Base-by-base conservation (phyloP, 53 echinoderm and acorn worm species). In the Antedon mediterranea region DNA sequence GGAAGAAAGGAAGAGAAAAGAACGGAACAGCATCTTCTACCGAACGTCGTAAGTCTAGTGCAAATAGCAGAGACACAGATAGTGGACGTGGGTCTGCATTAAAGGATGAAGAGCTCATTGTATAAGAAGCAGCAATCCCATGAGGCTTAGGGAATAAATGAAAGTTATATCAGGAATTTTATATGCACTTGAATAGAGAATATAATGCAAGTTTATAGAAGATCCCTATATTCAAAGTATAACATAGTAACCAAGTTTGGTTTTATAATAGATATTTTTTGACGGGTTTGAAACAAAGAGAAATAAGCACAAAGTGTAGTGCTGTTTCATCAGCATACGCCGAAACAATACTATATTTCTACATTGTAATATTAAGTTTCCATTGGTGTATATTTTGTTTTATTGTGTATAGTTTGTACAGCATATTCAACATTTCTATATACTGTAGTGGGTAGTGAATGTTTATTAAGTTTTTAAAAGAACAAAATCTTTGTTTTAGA, bases 1-100 rank as follows among this genome's bases (percentile, higher is more conserved):
- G 77, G 33, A 78, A 78, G 75, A 81, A 78, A 7, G 85, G 76
- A 1, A 71, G 34, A 37, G 32, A 32, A 32, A 81, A 71, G 0
- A 76, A 76, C 23, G 43, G 72, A 28, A 11, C 57, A 15, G 57
- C 57, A 5, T n/a, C n/a, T 37, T 57, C 57, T 57, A 57, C 57
- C 3, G 57, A 57, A 13, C 11, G 57, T 8, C 57, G 20, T 13
- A 57, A 11, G 20, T 57, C 57, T 18, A 57, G 57, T 57, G 57
- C 20, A 57, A 8, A 57, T 57, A 57, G 57, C 57, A 8, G 20
- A 57, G 57, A 57, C 23, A 57, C 57, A 11, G 57, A 57, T 26
- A 57, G 57, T 57, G 57, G 57, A 57, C 11, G 57, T 3, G 57
- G 57, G 57, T 57, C 57, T 18, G 57, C 20, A 18, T 57, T 57